Conservation (phyloP, 1,140 invertebrate species). For the Aphis craccivora region DNA sequence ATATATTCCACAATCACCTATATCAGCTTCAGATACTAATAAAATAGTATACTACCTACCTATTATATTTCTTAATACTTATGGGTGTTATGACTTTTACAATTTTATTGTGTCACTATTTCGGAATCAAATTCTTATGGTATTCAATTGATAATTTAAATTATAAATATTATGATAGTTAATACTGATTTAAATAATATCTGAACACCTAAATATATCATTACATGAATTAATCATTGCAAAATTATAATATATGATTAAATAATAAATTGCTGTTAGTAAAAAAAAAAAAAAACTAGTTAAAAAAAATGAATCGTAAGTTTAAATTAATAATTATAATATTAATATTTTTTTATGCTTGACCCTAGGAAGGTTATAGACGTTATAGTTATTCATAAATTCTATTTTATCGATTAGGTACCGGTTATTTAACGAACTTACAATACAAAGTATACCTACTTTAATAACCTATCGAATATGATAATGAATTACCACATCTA, state of each 20-base stretch:
- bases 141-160: neutral
- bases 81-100: too few species aligned
- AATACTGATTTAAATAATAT: neutral
- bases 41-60: too few species aligned
- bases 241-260: neutral
- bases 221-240: neutral
- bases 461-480: neutral
- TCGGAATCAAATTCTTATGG: too few species aligned
- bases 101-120: too few species aligned
- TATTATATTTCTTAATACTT: too few species aligned
- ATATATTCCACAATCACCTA: neutral
- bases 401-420: neutral
- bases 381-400: neutral
- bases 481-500: too few species aligned
- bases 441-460: too few species aligned
- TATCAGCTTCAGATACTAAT: too few species aligned
- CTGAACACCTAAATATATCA: neutral
- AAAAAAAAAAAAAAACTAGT: neutral
- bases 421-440: neutral
- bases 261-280: neutral
- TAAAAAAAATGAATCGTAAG: neutral
- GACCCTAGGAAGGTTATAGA: neutral
- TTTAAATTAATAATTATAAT: neutral
- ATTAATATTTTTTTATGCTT: neutral
- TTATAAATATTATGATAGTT: neutral